Base-by-base conservation (phyloP, 2,797 vertebrate genomes). In the Enteromius treurensis region DNA sequence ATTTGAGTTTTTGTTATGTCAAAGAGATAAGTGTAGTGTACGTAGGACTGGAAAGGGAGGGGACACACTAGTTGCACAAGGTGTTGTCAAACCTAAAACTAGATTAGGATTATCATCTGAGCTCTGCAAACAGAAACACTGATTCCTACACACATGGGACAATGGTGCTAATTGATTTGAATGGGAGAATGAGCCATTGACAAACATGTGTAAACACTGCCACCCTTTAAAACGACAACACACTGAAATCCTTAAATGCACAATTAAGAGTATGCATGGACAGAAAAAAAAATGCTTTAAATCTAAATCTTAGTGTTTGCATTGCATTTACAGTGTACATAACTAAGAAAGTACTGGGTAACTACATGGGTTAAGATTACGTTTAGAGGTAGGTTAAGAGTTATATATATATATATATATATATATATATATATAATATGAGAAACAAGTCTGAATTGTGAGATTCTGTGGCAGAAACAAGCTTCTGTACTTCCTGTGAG, bases 131-230 rank as follows among this genome's bases (percentile, higher is more conserved):
- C 79, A 86, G 77, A 82, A 79, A 53, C 68, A 67, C 47, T 65
- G 76, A 81, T 76, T 83, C 34, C 78, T 79, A 62, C 47, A 49
- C 74, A 83, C 55, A 51, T 53, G 83, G 81, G 77, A 87, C 42
- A 85, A 69, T 65, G 60, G 77, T 67, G 73, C 55, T 87, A 86
- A 83, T 83, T 68, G 84, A 71, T 79, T 74, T 77, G 84, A 84
- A 75, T 71, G 83, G 85, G 85, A 82, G 15, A 82, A 86, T 23
- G 4, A 76, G 88, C 69, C 62, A 70, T 51, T 75, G 5, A 82
- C 80, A 86, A 87, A 68, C 75, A 74, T 80, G 62, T 21, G 77
- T 80, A 82, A 88, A 83, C 84, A 86, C 74, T 14, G 34, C 74
- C 85, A 86, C 82, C 82, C 79, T 47, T 64, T 29, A 21, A 53